Conservation (phyloP, 2,888 invertebrate species). For the Charanyca ferruginea region DNA sequence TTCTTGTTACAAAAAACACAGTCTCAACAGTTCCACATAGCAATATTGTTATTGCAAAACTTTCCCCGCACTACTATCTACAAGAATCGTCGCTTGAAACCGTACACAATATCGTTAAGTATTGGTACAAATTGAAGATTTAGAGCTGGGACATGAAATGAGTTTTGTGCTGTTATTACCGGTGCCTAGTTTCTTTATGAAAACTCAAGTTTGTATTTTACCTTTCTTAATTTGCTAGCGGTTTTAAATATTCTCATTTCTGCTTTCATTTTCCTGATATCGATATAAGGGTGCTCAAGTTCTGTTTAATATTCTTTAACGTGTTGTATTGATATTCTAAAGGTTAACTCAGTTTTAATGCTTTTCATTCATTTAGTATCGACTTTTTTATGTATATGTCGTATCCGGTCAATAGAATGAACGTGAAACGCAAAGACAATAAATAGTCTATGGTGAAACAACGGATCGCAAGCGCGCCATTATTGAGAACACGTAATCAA, state of each 20-base stretch:
- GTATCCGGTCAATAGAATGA: too few relatives aligned
- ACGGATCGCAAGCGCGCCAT: too few relatives aligned
- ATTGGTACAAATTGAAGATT: constrained; percentile 62
- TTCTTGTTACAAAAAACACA: constrained; percentile 60
- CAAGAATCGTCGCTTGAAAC: constrained; percentile 41
- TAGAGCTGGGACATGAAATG: constrained; percentile 27
- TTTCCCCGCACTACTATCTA: constrained; percentile 62
- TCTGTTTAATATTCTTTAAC: not conserved
- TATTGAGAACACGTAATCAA: too few relatives aligned
- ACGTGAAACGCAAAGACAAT: too few relatives aligned
- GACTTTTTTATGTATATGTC: not conserved
- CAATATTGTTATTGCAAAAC: constrained; percentile 75
- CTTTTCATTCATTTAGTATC: not conserved
- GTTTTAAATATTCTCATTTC: not conserved
- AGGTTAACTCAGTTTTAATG: not conserved
- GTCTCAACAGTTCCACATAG: constrained; percentile 63
- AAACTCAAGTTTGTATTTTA: constrained; percentile 1
- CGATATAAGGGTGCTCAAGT: not conserved
- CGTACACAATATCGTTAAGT: constrained; percentile 57
- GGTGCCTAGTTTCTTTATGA: constrained; percentile 11
- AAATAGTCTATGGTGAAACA: too few relatives aligned
- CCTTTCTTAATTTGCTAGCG: not conserved
- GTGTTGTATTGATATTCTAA: not conserved
- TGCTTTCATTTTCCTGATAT: constrained; percentile 7
- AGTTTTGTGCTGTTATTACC: constrained; percentile 28